These are phyloP conservation scores for Holocentrus rufus DNA, from an alignment of 2,797 vertebrate genomes.

Conservation along the genomic window DNA sequence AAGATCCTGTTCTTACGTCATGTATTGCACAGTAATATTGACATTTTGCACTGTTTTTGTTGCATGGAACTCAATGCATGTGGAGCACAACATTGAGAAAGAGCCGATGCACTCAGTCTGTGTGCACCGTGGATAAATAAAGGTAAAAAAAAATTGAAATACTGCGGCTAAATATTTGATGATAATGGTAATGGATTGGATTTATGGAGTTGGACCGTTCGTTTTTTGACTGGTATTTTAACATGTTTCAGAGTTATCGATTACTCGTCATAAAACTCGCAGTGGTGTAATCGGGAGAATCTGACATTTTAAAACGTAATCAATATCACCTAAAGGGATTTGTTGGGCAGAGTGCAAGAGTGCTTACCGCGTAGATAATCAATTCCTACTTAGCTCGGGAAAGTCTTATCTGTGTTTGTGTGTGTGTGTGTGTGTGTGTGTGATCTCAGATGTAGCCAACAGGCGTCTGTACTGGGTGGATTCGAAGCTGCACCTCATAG, in stretches of 20 bases:
- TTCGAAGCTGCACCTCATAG: conserved; percentile 94
- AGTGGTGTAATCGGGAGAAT: conserved; percentile 43
- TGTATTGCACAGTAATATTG: neutral
- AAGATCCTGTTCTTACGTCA: conserved; percentile 46
- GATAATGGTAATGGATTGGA: conserved; percentile 11
- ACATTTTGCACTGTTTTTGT: conserved; percentile 3
- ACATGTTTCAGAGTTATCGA: conserved; percentile 44
- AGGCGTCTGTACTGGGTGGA: conserved; percentile 98
- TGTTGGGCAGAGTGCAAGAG: conserved; percentile 51
- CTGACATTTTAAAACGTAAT: conserved; percentile 70
- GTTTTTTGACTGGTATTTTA: conserved; percentile 33
- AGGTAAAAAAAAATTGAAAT: conserved; percentile 30
- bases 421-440: conserved; percentile 30
- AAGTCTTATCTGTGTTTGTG: conserved; percentile 50
- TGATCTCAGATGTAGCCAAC: conserved; percentile 88
- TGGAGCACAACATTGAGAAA: conserved; percentile 1
- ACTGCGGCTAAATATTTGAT: conserved; percentile 14
- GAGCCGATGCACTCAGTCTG: neutral
- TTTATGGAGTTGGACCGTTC: conserved; percentile 18
- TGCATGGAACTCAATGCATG: neutral
- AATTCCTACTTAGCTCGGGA: conserved; percentile 51
- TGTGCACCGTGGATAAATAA: conserved; percentile 3
- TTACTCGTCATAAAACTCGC: conserved; percentile 32
- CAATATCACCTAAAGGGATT: conserved; percentile 66
- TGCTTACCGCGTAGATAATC: conserved; percentile 60